A percentile compares a stretch with the other conserved stretches of the same genome.
Conservation (phyloP, 2,888 invertebrate species). For the Thymelicus sylvestris region DNA sequence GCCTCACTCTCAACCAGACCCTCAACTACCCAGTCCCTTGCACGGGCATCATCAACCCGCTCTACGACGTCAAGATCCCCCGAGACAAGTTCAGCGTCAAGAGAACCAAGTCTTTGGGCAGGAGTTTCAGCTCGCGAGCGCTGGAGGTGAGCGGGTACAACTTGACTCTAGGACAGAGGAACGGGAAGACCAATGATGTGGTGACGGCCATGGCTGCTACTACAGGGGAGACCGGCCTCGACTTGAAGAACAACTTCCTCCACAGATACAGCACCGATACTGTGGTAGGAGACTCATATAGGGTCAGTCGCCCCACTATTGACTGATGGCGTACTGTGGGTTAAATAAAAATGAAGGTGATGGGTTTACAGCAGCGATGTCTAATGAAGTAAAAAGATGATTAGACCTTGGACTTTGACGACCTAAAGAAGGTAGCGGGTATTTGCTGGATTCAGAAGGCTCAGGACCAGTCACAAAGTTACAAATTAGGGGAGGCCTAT, state of each 20-base stretch:
- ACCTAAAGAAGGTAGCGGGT: too few species aligned
- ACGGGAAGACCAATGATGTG: constrained; percentile 72
- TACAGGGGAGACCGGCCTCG: constrained; percentile 69
- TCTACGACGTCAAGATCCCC: constrained; percentile 73
- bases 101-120: constrained; percentile 70
- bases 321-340: constrained; percentile 52
- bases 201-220: constrained; percentile 68
- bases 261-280: constrained; percentile 62
- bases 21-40: constrained; percentile 46
- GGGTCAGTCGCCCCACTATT: constrained; percentile 66
- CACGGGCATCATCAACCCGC: constrained; percentile 75
- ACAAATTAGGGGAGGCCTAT: too few species aligned
- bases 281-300: constrained; percentile 74
- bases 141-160: constrained; percentile 70
- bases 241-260: constrained; percentile 65
- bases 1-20: constrained; percentile 40
- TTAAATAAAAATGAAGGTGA: too few species aligned
- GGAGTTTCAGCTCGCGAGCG: constrained; percentile 66
- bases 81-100: constrained; percentile 72
- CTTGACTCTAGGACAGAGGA: constrained; percentile 65
- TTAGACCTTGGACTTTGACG: too few species aligned
- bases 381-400: too few species aligned
- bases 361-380: too few species aligned
- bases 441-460: too few species aligned
- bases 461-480: too few species aligned